phyloP scores from a whole-genome alignment of 2,113 vertebrate species.

The Octodon degus region DNA sequence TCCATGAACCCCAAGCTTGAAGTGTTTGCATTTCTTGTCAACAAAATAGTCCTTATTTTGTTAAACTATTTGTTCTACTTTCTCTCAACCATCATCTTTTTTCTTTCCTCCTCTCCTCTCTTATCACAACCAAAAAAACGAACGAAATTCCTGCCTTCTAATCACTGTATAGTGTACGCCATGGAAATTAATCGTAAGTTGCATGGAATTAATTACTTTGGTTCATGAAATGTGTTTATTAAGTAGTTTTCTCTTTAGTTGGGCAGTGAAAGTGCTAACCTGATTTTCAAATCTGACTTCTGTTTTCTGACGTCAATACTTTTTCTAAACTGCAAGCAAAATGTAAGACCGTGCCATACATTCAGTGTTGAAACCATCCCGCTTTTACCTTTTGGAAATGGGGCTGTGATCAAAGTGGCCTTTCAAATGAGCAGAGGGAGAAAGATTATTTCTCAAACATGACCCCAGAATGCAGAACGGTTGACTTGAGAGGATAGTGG shows the following conservation, averaged over 20 bases:
- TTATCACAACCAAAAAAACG: slow-evolving; percentile 39
- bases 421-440: slow-evolving; percentile 44
- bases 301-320: background rate
- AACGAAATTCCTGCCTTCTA: slow-evolving; percentile 69
- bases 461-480: background rate
- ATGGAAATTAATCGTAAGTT: slow-evolving; percentile 99
- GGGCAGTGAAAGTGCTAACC: background rate
- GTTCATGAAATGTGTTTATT: slow-evolving; percentile 52
- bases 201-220: slow-evolving; percentile 40
- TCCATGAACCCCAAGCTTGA: slow-evolving; percentile 58
- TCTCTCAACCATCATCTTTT: slow-evolving; percentile 73
- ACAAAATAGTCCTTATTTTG: slow-evolving; percentile 66
- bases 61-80: background rate
- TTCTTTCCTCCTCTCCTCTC: slow-evolving; percentile 79
- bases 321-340: background rate
- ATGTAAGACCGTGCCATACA: background rate
- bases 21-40: slow-evolving; percentile 62
- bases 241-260: slow-evolving; percentile 56
- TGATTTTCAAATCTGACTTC: slow-evolving; percentile 7
- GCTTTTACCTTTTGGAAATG: background rate
- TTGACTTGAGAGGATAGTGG: background rate
- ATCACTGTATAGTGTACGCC: slow-evolving; percentile 92
- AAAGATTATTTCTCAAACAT: slow-evolving; percentile 14
- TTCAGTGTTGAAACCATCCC: background rate
- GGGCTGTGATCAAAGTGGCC: background rate